These are phyloP conservation scores for Gymnobelideus leadbeateri DNA, from an alignment of 2,113 vertebrate genomes.

Conservation along the genomic window DNA sequence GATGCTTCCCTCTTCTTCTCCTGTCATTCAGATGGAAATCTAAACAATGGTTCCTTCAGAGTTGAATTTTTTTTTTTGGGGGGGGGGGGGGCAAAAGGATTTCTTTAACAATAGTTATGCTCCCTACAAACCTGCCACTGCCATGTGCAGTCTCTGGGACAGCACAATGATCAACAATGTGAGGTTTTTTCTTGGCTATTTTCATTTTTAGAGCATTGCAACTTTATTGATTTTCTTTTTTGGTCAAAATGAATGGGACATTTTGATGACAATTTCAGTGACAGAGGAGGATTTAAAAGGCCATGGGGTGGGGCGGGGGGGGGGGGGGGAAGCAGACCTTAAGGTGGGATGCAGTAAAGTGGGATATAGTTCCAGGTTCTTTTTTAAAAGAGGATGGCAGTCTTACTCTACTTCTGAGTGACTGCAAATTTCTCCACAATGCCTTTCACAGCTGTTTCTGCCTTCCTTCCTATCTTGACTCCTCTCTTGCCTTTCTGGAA, in stretches of 20 bases:
- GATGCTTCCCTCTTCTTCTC: not conserved
- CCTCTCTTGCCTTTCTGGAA: not conserved
- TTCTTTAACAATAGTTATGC: constrained; percentile 8
- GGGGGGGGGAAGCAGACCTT: not conserved
- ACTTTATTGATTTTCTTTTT: constrained; percentile 44
- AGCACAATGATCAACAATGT: constrained; percentile 19
- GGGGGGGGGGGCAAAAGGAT: constrained; percentile 10
- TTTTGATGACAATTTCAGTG: constrained; percentile 28
- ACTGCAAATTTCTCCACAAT: constrained; percentile 11
- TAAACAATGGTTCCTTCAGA: not conserved
- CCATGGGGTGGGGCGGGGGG: too few relatives aligned
- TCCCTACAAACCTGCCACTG: not conserved
- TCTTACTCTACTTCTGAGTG: constrained; percentile 46
- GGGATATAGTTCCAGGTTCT: constrained; percentile 9
- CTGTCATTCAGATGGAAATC: not conserved
- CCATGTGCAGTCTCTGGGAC: constrained; percentile 15
- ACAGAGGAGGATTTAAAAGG: constrained; percentile 15
- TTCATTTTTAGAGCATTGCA: constrained; percentile 39
- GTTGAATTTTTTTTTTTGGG: not conserved
- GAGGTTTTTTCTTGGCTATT: not conserved
- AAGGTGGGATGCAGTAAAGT: not conserved
- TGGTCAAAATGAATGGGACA: constrained; percentile 14
- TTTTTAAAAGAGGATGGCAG: not conserved
- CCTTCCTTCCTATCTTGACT: not conserved
- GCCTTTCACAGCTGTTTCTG: constrained; percentile 25